These are phyloP conservation scores for Chondrilla cf. caribensis DNA, from an alignment of 37 sponge, comb jelly and placozoan species.

Conservation along the genomic window DNA sequence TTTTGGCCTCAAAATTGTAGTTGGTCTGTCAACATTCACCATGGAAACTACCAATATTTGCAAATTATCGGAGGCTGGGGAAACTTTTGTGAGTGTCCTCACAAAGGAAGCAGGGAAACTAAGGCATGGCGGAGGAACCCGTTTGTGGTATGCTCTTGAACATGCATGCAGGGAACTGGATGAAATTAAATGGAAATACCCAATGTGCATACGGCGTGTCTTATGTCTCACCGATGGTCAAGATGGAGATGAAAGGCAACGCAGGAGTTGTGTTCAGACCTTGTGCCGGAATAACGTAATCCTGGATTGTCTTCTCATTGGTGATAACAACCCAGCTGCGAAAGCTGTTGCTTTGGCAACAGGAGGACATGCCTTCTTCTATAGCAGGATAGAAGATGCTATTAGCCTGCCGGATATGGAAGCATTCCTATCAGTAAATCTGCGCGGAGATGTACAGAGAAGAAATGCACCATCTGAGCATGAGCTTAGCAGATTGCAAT, in stretches of 20 bases:
- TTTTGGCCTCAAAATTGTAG: background rate
- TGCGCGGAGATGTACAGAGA: too few species aligned
- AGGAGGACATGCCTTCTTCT: background rate
- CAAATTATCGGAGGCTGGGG: background rate
- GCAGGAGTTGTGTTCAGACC: background rate
- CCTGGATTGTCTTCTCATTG: background rate
- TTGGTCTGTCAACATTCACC: background rate
- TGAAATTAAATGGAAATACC: background rate
- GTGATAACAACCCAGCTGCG: background rate
- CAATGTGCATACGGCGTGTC: background rate
- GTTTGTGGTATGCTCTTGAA: background rate
- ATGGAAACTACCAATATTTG: background rate
- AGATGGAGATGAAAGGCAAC: background rate
- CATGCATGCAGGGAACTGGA: background rate
- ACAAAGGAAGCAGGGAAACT: background rate
- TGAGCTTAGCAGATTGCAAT: too few species aligned
- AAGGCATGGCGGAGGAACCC: background rate
- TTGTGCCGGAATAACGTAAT: background rate
- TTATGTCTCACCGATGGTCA: slow-evolving; percentile 31
- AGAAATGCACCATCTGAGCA: too few species aligned
- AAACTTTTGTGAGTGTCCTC: background rate
- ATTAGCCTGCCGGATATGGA: background rate
- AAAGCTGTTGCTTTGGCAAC: background rate
- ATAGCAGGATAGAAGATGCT: background rate
- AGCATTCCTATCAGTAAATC: background rate